These are phyloP conservation scores for Phataginus tetradactyla DNA, from an alignment of 2,797 vertebrate species.

Conservation along the genomic window DNA sequence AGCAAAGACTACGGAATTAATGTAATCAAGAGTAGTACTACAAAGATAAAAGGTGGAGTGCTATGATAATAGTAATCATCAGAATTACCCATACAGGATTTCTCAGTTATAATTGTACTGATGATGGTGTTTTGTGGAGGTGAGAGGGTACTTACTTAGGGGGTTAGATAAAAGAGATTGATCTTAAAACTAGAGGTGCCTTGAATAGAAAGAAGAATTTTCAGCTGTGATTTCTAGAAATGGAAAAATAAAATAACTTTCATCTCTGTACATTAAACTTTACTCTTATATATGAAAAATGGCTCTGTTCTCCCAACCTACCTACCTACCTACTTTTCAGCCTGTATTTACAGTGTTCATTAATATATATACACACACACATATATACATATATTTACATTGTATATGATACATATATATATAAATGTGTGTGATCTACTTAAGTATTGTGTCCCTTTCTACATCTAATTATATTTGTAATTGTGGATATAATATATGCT, in stretches of 20 bases:
- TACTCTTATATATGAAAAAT: background rate
- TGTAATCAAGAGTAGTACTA: rapidly evolving
- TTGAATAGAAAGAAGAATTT: background rate
- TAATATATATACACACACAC: background rate
- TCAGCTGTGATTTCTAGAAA: background rate
- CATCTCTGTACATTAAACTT: background rate
- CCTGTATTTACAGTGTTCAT: background rate
- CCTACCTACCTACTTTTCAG: background rate
- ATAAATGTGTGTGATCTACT: background rate
- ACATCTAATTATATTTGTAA: background rate
- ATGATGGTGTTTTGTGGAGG: background rate
- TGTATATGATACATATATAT: background rate
- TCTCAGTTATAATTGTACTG: background rate
- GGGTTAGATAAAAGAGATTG: background rate
- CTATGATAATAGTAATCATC: background rate
- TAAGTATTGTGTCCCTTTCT: background rate
- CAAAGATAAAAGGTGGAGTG: background rate
- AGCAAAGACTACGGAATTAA: background rate
- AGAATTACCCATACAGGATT: background rate
- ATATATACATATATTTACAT: background rate
- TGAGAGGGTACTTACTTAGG: background rate
- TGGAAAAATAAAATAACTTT: background rate
- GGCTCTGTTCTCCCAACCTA: background rate
- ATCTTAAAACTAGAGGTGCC: background rate
- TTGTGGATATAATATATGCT: background rate